phyloP scores from a whole-genome alignment of 2,113 vertebrate genomes.

The Pyrgilauda ruficollis region DNA sequence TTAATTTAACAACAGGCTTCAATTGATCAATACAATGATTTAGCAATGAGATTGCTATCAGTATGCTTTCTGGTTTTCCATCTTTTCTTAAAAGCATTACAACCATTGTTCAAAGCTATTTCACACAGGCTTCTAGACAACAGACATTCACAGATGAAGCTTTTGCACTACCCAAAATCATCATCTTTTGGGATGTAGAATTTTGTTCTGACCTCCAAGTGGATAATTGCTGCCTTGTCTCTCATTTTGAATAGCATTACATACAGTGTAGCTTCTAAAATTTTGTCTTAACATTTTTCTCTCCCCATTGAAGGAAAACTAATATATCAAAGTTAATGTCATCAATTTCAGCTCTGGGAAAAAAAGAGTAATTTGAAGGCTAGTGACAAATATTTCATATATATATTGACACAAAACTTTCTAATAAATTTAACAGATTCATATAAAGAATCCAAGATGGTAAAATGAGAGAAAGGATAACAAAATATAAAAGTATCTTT shows the following conservation, averaged over 20 bases:
- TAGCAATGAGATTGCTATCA: background rate
- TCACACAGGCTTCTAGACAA: background rate
- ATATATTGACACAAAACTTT: background rate
- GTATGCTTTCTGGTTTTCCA: background rate
- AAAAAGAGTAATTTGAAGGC: background rate
- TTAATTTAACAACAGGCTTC: background rate
- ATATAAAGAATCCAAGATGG: background rate
- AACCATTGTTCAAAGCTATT: background rate
- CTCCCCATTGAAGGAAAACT: background rate
- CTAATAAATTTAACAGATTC: background rate
- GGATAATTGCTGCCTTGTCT: background rate
- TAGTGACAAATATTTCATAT: background rate
- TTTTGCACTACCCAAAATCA: conserved; percentile 6
- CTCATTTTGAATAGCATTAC: background rate
- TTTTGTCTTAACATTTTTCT: background rate
- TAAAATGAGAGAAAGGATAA: background rate
- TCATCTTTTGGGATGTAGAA: background rate
- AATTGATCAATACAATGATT: background rate
- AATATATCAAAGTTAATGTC: background rate
- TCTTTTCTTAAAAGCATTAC: background rate
- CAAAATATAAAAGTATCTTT: background rate
- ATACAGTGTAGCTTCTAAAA: background rate
- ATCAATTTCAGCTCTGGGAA: background rate
- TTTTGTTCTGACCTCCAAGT: background rate
- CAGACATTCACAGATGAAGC: background rate